These are phyloP conservation scores for Erynnis tages DNA, from an alignment of 2,888 invertebrate genomes.

Conservation along the genomic window DNA sequence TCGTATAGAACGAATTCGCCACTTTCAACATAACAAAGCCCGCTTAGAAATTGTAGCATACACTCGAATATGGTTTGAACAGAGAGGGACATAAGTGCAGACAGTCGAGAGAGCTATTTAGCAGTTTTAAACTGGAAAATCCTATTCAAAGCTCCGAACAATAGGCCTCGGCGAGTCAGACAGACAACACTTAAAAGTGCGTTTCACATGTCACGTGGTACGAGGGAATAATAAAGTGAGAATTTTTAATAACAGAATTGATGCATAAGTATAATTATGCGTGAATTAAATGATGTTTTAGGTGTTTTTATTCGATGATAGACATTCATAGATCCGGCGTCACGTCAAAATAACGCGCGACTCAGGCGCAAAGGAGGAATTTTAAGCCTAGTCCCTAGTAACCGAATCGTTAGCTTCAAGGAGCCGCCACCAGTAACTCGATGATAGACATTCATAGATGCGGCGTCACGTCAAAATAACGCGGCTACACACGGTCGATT, in stretches of 20 bases:
- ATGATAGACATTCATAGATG: constrained; percentile 3
- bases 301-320: background rate
- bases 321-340: constrained; percentile 10
- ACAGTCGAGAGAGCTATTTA: constrained; percentile 15
- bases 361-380: constrained; percentile 54
- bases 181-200: constrained; percentile 9
- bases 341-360: constrained; percentile 50
- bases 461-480: constrained; percentile 45
- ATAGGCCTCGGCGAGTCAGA: constrained; percentile 2
- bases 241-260: too few relatives aligned
- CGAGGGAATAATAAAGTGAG: too few relatives aligned
- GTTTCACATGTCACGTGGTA: constrained; percentile 5
- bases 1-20: too few relatives aligned
- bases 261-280: too few relatives aligned
- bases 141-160: constrained; percentile 11
- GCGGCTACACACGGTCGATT: constrained; percentile 41
- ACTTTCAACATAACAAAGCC: too few relatives aligned
- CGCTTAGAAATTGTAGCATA: too few relatives aligned
- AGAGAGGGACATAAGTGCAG: background rate
- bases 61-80: too few relatives aligned
- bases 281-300: too few relatives aligned
- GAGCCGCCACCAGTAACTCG: background rate
- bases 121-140: constrained; percentile 10
- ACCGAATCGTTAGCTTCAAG: background rate
- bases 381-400: too few relatives aligned